Evolutionary conservation across 2,888 invertebrate species (phyloP).

Genomic region (Plutella xylostella): DNA sequence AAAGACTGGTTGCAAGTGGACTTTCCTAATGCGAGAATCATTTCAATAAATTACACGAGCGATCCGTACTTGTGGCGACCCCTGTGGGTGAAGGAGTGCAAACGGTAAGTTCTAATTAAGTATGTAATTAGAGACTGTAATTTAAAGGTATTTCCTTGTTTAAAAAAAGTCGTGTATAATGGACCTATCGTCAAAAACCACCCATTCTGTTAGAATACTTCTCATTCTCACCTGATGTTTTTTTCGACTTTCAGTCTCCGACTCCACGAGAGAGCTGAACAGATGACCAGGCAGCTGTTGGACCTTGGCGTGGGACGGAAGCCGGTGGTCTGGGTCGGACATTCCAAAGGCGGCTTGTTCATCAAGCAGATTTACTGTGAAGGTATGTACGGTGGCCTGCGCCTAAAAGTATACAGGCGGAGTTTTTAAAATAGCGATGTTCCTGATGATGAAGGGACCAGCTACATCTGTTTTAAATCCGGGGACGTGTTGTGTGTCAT

Average conservation of each 20-base stretch:
- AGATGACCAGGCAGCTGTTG: slow-evolving; percentile 78
- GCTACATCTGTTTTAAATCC: too few species aligned
- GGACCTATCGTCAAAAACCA: too few species aligned
- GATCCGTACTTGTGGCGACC: slow-evolving; percentile 83
- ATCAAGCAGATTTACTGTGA: slow-evolving; percentile 86
- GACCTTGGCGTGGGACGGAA: slow-evolving; percentile 76
- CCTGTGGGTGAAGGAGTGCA: slow-evolving; percentile 76
- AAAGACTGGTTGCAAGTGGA: slow-evolving; percentile 87
- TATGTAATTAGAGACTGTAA: slow-evolving; percentile 4
- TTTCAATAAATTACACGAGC: slow-evolving; percentile 86
- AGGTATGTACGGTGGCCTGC: too few species aligned
- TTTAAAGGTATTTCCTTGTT: too few species aligned
- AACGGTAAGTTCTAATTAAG: slow-evolving; percentile 52
- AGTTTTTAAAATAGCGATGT: too few species aligned
- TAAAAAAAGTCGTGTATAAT: too few species aligned
- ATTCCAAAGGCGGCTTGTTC: slow-evolving; percentile 89
- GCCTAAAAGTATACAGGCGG: too few species aligned
- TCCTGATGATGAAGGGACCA: too few species aligned
- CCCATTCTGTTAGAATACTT: too few species aligned
- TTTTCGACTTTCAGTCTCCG: slow-evolving; percentile 59
- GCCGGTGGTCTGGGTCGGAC: slow-evolving; percentile 87
- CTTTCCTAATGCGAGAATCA: slow-evolving; percentile 79
- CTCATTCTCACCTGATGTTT: too few species aligned
- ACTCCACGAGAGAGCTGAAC: slow-evolving; percentile 75
- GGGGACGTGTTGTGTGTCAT: too few species aligned